A percentile compares a stretch with the other conserved stretches of the same genome.
Conservation (phyloP, 2,113 vertebrate genomes). For the Neotragus pygmaeus region DNA sequence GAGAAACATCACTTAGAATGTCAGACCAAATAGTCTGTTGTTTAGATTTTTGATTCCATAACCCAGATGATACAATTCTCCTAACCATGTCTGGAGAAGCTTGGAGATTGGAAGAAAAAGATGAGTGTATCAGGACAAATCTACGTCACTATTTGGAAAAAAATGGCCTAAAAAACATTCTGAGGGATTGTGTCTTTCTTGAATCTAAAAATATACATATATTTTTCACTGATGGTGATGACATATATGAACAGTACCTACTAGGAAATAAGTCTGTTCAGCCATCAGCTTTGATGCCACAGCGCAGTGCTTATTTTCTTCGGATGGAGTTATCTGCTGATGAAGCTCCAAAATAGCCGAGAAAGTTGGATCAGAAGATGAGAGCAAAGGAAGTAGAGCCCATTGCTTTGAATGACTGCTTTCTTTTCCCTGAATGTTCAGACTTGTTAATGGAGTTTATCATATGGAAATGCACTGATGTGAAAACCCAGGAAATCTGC, state of each 20-base stretch:
- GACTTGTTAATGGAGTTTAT: conserved; percentile 51
- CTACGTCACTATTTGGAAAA: not conserved
- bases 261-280: not conserved
- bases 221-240: conserved; percentile 12
- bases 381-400: conserved; percentile 28
- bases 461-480: conserved; percentile 47
- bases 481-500: conserved; percentile 48
- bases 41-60: conserved; percentile 13
- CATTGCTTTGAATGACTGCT: conserved; percentile 11
- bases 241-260: not conserved
- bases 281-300: not conserved
- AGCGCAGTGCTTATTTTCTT: not conserved
- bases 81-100: not conserved
- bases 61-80: not conserved
- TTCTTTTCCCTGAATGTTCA: conserved; percentile 16
- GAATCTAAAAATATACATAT: not conserved
- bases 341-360: conserved; percentile 12
- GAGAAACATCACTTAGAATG: not conserved
- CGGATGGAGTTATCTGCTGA: conserved; percentile 51
- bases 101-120: not conserved
- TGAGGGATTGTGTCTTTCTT: not conserved
- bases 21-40: not conserved
- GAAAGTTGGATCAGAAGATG: not conserved
- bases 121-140: not conserved
- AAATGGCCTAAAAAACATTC: not conserved